A percentile compares a stretch with the other conserved stretches of the same genome.
phyloP scores from a whole-genome alignment of 1,140 invertebrate genomes.

The Drosophila kurseongensis region DNA sequence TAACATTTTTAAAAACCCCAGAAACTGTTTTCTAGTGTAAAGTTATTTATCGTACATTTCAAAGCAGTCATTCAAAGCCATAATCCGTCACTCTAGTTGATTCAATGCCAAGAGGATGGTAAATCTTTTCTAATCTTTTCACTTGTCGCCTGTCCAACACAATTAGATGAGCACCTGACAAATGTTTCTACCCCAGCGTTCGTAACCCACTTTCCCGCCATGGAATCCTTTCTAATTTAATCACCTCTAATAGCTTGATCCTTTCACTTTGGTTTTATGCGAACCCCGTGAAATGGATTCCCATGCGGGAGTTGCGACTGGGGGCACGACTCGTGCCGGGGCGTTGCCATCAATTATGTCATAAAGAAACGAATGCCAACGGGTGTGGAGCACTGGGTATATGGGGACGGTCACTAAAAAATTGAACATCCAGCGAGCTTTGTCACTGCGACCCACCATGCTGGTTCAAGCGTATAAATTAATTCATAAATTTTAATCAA shows the following conservation, averaged over 20 bases:
- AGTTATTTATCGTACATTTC: neutral
- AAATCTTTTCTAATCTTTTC: constrained; percentile 23
- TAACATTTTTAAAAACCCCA: too few species aligned
- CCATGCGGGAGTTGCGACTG: constrained; percentile 19
- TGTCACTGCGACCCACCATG: constrained; percentile 30
- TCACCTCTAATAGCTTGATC: constrained; percentile 29
- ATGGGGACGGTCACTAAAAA: constrained; percentile 20
- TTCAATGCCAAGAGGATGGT: constrained; percentile 3
- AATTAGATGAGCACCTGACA: constrained; percentile 37
- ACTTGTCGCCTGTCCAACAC: constrained; percentile 35
- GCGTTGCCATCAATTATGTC: constrained; percentile 63
- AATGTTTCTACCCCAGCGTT: neutral
- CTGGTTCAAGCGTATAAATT: constrained; percentile 46
- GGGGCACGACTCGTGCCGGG: constrained; percentile 42
- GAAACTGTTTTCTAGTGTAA: neutral
- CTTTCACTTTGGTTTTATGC: constrained; percentile 44
- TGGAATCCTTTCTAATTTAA: constrained; percentile 57
- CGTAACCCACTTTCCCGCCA: constrained; percentile 38
- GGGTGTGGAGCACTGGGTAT: constrained; percentile 1
- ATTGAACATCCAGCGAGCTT: constrained; percentile 30
- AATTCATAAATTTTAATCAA: constrained; percentile 68
- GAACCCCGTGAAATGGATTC: constrained; percentile 5
- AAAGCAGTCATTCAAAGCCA: neutral
- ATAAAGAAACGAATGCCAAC: constrained; percentile 39
- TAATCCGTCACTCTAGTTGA: neutral